phyloP scores from a whole-genome alignment of 2,797 vertebrate species.

The Myotis pilosus region DNA sequence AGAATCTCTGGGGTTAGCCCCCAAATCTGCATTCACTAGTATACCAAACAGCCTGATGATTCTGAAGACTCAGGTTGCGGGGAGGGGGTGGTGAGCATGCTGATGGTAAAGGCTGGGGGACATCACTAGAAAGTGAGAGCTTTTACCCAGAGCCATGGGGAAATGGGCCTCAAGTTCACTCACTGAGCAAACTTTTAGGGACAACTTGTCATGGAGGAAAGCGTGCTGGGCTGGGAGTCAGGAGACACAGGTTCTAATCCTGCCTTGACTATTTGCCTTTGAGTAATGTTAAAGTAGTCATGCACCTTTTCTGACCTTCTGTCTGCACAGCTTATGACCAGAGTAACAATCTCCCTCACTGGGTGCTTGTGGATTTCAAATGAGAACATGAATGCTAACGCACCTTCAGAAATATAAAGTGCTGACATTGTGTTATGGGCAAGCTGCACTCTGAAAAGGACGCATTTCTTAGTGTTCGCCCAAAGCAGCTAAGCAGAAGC shows the following conservation, averaged over 20 bases:
- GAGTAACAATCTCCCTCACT: not conserved
- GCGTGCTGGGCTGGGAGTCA: not conserved
- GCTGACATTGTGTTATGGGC: not conserved
- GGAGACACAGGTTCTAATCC: not conserved
- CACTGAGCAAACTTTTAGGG: not conserved
- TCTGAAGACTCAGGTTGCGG: not conserved
- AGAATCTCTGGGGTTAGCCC: not conserved
- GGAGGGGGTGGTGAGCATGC: fast-evolving
- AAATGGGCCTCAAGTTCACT: not conserved
- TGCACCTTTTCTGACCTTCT: not conserved
- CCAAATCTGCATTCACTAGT: not conserved
- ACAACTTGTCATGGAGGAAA: not conserved
- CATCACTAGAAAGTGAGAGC: not conserved
- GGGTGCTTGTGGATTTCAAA: not conserved
- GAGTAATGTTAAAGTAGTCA: not conserved
- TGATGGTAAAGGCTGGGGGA: not conserved
- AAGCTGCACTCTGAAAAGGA: not conserved
- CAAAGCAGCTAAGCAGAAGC: not conserved
- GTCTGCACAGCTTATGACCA: not conserved
- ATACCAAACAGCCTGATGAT: not conserved
- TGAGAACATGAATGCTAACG: not conserved
- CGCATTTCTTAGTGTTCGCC: not conserved
- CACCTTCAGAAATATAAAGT: not conserved
- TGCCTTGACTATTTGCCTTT: not conserved
- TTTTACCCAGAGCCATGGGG: not conserved